Conservation (phyloP, 2,888 invertebrate species). For the Cheilosia variabilis region DNA sequence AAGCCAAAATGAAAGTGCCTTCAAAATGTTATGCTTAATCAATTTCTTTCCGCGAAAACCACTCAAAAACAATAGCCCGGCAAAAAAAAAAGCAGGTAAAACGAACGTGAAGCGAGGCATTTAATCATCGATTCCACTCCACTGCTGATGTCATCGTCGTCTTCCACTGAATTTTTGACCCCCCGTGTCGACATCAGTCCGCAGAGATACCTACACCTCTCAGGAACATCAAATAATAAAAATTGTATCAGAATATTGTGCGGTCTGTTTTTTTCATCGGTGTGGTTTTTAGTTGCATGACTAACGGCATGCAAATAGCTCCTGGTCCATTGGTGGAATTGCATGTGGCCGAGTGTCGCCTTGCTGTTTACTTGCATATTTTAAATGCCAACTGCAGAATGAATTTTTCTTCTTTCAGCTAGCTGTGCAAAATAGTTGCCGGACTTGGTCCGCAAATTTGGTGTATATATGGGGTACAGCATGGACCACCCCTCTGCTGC, state of each 20-base stretch:
- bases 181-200: constrained; percentile 29
- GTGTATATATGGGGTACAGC: not conserved
- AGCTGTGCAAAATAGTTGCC: constrained; percentile 50
- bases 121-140: constrained; percentile 53
- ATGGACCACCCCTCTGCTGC: not conserved
- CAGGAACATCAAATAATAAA: constrained; percentile 18
- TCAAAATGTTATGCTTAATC: constrained; percentile 53
- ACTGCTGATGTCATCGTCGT: constrained; percentile 62
- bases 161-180: constrained; percentile 35
- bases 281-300: constrained; percentile 50
- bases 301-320: constrained; percentile 8
- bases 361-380: constrained; percentile 32
- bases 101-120: constrained; percentile 8
- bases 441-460: constrained; percentile 38
- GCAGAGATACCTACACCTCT: constrained; percentile 26
- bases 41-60: constrained; percentile 48
- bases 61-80: constrained; percentile 23
- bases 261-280: not conserved
- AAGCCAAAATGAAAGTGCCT: constrained; percentile 57
- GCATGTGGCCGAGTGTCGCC: constrained; percentile 19
- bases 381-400: constrained; percentile 34
- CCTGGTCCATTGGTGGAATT: constrained; percentile 5
- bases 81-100: constrained; percentile 9
- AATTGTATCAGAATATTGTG: constrained; percentile 5
- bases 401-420: constrained; percentile 42